Evolutionary conservation across 2,797 vertebrate genomes (phyloP), one percentile per base, ranked within the genome.

Genomic region (Anniella stebbinsi): DNA sequence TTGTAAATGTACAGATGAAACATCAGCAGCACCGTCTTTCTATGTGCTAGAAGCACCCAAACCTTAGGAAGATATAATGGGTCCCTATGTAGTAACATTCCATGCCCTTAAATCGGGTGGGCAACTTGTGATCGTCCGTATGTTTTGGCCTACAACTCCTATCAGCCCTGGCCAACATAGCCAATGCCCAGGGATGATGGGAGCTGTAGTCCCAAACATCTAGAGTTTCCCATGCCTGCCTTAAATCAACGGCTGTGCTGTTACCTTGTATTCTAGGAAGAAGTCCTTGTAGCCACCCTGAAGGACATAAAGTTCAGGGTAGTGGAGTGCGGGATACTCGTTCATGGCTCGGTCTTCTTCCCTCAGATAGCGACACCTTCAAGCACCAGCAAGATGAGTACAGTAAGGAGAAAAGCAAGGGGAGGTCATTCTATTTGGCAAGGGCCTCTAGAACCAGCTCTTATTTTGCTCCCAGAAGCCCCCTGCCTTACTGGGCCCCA

Each of bases 281-380:
- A 97, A 97, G 45, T 97, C 96, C 90, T 95, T 95, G 93, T 97
- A 97, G 78, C 97, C 97, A 2, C 97, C 97, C 87, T 95, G 96
- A 91, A 98, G 96, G 86, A 97, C 90, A 90, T 97, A 97, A 15
- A 97, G 94, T 77, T 98, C 97, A 36, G 97, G 97, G 86, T 98
- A 98, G 78, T 94, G 93, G 15, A 97, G 84, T 4, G 91, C 90
- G 21, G 97, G 97, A 86, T 98, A 97, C 21, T 93, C 92, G 78
- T 97, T 97, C 89, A 95, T 89, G 81, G 94, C 87, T 89, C 97
- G 95, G 94, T 97, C 97, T 85, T 97, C 93, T 67, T 96, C 93
- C 82, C 97, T 96, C 91, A 98, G 87, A 88, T 92, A 93, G 7
- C 94, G 96, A 87, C 96, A 97, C 95, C 97, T 97, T 94, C 80